Conservation (phyloP, 92 coral and sea anemone genomes). For the Pocillopora meandrina region DNA sequence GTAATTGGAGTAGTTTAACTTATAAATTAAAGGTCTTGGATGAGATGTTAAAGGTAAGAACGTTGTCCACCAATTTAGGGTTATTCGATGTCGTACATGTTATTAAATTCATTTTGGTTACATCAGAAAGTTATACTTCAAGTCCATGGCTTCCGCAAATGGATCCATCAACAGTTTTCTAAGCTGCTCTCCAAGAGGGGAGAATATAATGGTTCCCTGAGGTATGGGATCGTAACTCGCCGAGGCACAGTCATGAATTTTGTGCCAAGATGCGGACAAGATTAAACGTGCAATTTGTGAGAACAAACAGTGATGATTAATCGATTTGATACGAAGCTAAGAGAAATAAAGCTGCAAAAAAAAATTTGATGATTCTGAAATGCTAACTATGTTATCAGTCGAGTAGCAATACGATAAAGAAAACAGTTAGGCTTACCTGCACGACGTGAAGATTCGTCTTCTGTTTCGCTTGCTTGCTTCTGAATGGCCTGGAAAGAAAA, state of each 20-base stretch:
- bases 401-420: background rate
- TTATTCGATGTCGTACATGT: too few species aligned
- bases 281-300: background rate
- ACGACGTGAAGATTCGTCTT: constrained; percentile 49
- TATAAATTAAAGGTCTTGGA: background rate
- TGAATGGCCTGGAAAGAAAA: constrained; percentile 25
- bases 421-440: constrained; percentile 37
- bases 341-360: background rate
- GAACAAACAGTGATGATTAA: background rate
- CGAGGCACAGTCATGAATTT: background rate
- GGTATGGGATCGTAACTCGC: constrained; percentile 8
- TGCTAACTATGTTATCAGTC: background rate
- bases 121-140: background rate
- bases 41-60: background rate
- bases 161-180: background rate
- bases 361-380: background rate
- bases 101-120: background rate
- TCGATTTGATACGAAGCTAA: background rate
- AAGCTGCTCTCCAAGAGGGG: background rate
- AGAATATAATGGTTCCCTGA: background rate
- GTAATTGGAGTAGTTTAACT: background rate
- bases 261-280: background rate
- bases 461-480: constrained; percentile 35
- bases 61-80: background rate
- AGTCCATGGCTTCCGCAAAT: background rate